Percentiles rank a stretch among this genome's conserved stretches.
phyloP scores from a whole-genome alignment of 2,888 invertebrate species.

The Mycalesis mineus region DNA sequence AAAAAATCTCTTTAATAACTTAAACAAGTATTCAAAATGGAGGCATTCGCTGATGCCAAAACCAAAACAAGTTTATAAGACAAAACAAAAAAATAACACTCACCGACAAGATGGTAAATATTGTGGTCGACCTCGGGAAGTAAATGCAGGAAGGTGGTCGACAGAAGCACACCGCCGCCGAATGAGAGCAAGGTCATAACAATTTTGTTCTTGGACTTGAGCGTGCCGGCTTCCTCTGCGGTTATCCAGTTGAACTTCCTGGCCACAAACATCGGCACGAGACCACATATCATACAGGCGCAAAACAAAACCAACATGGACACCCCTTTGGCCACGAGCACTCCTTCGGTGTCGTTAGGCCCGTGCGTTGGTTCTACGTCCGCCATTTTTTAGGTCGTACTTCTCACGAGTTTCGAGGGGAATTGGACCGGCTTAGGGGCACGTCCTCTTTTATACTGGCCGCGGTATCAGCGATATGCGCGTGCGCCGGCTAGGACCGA shows the following conservation, averaged over 20 bases:
- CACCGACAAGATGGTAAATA: conserved; percentile 78
- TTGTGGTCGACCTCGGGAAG: conserved; percentile 87
- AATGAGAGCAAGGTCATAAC: conserved; percentile 84
- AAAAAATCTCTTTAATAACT: not conserved
- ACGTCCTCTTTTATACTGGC: conserved; percentile 61
- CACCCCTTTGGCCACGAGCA: conserved; percentile 85
- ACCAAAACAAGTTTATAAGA: not conserved
- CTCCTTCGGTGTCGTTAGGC: conserved; percentile 52
- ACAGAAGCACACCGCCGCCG: conserved; percentile 90
- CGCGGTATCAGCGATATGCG: conserved; percentile 53
- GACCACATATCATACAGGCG: conserved; percentile 86
- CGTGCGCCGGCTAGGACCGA: conserved; percentile 62
- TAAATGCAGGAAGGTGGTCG: conserved; percentile 89
- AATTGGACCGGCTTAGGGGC: conserved; percentile 43
- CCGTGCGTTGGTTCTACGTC: conserved; percentile 2
- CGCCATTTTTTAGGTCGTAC: conserved; percentile 29
- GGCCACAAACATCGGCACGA: conserved; percentile 84
- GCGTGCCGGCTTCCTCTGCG: conserved; percentile 63
- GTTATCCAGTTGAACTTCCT: conserved; percentile 81
- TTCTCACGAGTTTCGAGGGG: conserved; percentile 24
- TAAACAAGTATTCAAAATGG: conserved; percentile 6
- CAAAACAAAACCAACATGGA: conserved; percentile 87
- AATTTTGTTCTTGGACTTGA: conserved; percentile 67
- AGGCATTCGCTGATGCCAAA: not conserved
- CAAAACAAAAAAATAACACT: conserved; percentile 40